Percentiles rank a stretch among this genome's conserved stretches.
These are phyloP conservation scores for Rhodinocichla rosea DNA, from an alignment of 2,113 vertebrate genomes.

Conservation along the genomic window DNA sequence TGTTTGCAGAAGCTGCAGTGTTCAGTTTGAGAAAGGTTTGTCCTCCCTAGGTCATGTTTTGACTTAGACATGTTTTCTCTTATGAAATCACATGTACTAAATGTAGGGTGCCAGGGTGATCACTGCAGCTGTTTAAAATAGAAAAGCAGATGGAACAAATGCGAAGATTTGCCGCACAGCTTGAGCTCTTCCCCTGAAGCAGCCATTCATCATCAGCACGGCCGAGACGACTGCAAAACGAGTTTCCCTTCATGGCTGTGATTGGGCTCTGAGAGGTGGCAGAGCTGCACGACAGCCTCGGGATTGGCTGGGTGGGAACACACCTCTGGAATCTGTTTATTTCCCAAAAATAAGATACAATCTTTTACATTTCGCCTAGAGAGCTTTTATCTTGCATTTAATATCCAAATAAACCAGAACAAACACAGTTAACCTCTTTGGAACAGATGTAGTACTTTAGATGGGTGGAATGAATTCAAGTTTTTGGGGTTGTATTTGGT, in stretches of 20 bases:
- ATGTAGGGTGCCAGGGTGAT: not conserved
- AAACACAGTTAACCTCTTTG: slow-evolving; percentile 6
- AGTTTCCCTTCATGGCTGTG: slow-evolving; percentile 63
- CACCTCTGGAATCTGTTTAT: slow-evolving; percentile 85
- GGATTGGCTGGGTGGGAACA: slow-evolving; percentile 78
- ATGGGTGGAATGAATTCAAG: not conserved
- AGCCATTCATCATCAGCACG: slow-evolving; percentile 68
- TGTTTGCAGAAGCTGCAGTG: not conserved
- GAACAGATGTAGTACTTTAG: not conserved
- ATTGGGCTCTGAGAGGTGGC: not conserved
- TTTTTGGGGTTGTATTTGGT: not conserved
- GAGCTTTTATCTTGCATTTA: slow-evolving; percentile 33
- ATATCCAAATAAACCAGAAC: slow-evolving; percentile 9
- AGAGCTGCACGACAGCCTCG: not conserved
- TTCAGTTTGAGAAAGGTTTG: not conserved
- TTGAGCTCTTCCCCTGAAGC: slow-evolving; percentile 42
- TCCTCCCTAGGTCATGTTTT: not conserved
- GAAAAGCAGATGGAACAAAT: slow-evolving; percentile 46
- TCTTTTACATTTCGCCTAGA: not conserved
- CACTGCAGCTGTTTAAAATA: slow-evolving; percentile 55
- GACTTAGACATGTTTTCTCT: slow-evolving; percentile 9
- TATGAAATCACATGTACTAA: not conserved
- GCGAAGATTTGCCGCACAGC: slow-evolving; percentile 32
- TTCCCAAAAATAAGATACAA: slow-evolving; percentile 42
- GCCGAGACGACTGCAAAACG: slow-evolving; percentile 73